phyloP scores from a whole-genome alignment of 2,113 vertebrate species.

The Tylochromis polylepis region DNA sequence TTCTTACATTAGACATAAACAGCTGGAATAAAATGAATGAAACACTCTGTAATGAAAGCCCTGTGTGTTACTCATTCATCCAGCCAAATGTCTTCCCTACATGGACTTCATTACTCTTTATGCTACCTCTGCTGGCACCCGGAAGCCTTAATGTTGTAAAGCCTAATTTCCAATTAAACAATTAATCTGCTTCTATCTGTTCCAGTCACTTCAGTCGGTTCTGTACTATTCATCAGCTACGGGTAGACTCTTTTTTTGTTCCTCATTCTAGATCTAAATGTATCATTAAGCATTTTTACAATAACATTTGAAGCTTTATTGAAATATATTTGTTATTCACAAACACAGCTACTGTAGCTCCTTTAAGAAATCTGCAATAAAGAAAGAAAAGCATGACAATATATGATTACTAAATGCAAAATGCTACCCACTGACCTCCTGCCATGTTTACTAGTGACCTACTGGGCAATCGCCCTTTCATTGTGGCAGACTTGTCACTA shows the following conservation, averaged over 20 bases:
- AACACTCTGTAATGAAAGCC: neutral
- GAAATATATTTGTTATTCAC: neutral
- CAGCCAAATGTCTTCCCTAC: neutral
- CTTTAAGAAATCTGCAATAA: neutral
- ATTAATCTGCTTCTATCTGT: neutral
- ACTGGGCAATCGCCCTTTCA: conserved; percentile 28
- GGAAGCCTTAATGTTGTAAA: neutral
- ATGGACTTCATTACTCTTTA: neutral
- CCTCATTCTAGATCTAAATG: neutral
- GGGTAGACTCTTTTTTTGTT: neutral
- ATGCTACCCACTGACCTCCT: conserved; percentile 2
- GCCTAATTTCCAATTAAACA: neutral
- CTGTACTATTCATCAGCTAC: neutral
- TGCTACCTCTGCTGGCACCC: neutral
- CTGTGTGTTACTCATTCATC: neutral
- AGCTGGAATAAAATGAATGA: neutral
- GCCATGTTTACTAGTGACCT: conserved; percentile 3
- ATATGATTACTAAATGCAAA: neutral
- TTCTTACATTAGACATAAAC: neutral
- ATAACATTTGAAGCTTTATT: neutral
- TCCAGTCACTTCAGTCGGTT: neutral
- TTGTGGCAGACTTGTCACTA: conserved; percentile 34
- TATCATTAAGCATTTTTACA: neutral
- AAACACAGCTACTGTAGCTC: neutral
- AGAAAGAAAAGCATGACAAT: neutral